Evolutionary conservation across 2,888 invertebrate species (phyloP).

Genomic region (Bugula neritina): DNA sequence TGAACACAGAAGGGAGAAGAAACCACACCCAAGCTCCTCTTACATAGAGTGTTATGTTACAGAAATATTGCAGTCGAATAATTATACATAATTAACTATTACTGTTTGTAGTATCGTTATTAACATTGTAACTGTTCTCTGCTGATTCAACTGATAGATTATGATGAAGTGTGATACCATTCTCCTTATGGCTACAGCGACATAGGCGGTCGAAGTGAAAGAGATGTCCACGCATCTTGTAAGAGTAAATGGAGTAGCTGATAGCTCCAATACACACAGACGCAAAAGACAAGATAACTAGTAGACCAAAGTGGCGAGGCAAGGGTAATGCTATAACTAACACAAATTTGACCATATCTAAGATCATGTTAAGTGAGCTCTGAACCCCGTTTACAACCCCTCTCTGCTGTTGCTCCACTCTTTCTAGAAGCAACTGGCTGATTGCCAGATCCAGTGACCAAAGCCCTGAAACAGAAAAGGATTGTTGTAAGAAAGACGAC

Average conservation of each 20-base stretch:
- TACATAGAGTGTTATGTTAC: too few relatives aligned
- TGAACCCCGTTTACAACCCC: constrained; percentile 58
- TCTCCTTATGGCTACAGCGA: too few relatives aligned
- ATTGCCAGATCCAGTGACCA: constrained; percentile 58
- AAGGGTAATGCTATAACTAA: constrained; percentile 55
- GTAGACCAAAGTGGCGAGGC: constrained; percentile 55
- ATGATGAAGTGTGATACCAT: too few relatives aligned
- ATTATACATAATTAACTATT: too few relatives aligned
- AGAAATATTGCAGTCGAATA: too few relatives aligned
- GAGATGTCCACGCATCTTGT: constrained; percentile 38
- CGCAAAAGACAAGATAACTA: constrained; percentile 54
- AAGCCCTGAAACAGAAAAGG: constrained; percentile 50
- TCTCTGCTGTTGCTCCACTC: constrained; percentile 53
- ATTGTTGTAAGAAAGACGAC: too few relatives aligned
- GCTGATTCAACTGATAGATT: too few relatives aligned
- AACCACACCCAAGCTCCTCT: too few relatives aligned
- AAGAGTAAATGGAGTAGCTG: constrained; percentile 42
- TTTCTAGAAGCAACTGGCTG: constrained; percentile 57
- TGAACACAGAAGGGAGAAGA: too few relatives aligned
- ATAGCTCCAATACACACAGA: constrained; percentile 43
- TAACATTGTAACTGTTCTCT: too few relatives aligned
- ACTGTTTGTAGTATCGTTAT: too few relatives aligned
- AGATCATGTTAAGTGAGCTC: constrained; percentile 55
- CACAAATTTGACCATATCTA: constrained; percentile 56
- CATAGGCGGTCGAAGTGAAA: constrained; percentile 35